Base-by-base conservation (phyloP, 37 sponge, comb jelly and placozoan species). In the Diacarnus erythraeanus region DNA sequence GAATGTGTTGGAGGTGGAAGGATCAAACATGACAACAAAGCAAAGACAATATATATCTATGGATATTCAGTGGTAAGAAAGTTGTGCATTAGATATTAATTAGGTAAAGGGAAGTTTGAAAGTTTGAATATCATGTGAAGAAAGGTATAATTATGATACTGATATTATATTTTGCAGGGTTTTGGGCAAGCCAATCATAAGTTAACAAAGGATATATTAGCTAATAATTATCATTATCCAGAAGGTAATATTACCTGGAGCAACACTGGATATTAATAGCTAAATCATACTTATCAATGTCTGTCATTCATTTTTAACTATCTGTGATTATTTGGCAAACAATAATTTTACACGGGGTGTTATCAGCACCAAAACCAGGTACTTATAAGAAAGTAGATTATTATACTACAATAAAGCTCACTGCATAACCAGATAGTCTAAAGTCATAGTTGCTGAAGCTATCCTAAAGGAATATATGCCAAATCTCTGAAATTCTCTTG, bases 1-100 rank as follows among this genome's bases (percentile, higher is more conserved):
- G 85, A 94, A 34, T 94, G 94, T 72, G 30, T 94, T 9, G 94
- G 94, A 40, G 94, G 94, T 58, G 94, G 94, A 4, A 79, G 94
- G 23, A 86, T 94, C 20, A 17, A 77, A 15, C 94, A 94, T 60
- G 51, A 84, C 34, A 78, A 65, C 10, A 29, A 29, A 0, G 57
- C 56, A 26, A 86, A 94, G 76, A 80, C 29, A 21, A 79, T 94
- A 10, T 60, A 72, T 3, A 78, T 89, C n/a, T 94, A 94, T 78
- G 94, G 94, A 47, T 94, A 94, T 64, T 94, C 94, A 25, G 85
- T 90, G 81, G 94, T 90, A 73, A 77, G 92, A 31, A 34, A 31
- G 17, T 30, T 65, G 2, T 39, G 42, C 12, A 12, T 42, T 71
- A 40, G 43, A 12, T n/a, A 35, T 1, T 71, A 23, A 35, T 69